Base-by-base conservation (phyloP, 2,888 invertebrate species). In the Cepaea hortensis region DNA sequence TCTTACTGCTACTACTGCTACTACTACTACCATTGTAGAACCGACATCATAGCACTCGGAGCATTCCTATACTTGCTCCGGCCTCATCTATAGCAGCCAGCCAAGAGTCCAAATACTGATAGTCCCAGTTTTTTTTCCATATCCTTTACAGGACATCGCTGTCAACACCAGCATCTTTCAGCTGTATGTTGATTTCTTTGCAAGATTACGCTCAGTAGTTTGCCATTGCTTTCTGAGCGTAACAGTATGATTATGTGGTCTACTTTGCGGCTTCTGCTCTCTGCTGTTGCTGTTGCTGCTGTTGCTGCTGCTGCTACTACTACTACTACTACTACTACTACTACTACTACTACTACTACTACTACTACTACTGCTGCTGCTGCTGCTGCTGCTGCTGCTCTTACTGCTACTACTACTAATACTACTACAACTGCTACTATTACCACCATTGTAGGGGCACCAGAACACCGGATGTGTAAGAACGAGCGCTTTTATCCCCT, bases 261-360 rank as follows among this genome's bases (percentile, higher is more conserved):
- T 35, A 35, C 35, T 35, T 1, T 35, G 1, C 35, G 35, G 35
- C 35, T 35, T 35, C 35, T 35, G 35, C 35, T 35, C 35, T 35
- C 72, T 73, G 15, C 72, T 73, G 35, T 35, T 35, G 35, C 35
- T 35, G 35, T 35, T 73, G 6, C 23, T 35, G 35, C 35, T 35
- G 1, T 1, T 35, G 35, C 35, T 35, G 0, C 35, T 35, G 1
- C 35, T 35, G 3, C 23, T 73, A 35, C 11, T 18, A 65, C 65
- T 13, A 65, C 18, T 18, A 65, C 35, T 73, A 73, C 35, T 35
- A 73, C 23, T 73, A 73, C 72, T 73, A 73, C 35, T 73, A 73
- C 72, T 73, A 73, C 72, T 73, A 73, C 6, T 35, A 73, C 35
- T 35, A 35, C 72, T 73, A 73, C 72, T 35, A 73, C 72, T 73